phyloP scores from a whole-genome alignment of 1,140 invertebrate species.

The Manduca sexta region DNA sequence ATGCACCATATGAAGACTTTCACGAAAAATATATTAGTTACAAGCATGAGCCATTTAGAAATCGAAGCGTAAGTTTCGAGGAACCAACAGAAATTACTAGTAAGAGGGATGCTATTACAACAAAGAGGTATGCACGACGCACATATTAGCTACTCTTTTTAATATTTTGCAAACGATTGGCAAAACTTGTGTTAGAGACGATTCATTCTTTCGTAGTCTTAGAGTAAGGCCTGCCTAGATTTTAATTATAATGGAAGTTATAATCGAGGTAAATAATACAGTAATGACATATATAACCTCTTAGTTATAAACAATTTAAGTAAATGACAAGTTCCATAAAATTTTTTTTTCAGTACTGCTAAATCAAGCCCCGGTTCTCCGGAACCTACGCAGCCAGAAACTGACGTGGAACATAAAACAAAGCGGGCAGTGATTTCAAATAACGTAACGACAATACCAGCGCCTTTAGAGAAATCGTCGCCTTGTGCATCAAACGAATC shows the following conservation, averaged over 20 bases:
- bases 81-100: slow-evolving; percentile 65
- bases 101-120: slow-evolving; percentile 42
- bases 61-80: slow-evolving; percentile 81
- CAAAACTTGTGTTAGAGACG: too few relatives aligned
- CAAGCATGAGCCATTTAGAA: slow-evolving; percentile 79
- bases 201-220: too few relatives aligned
- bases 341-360: slow-evolving; percentile 58
- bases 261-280: too few relatives aligned
- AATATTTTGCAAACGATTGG: too few relatives aligned
- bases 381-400: slow-evolving; percentile 35
- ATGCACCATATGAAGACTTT: slow-evolving; percentile 79
- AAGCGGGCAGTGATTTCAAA: slow-evolving; percentile 44
- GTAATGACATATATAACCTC: background rate
- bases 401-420: slow-evolving; percentile 38
- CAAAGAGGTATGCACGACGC: slow-evolving; percentile 41
- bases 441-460: slow-evolving; percentile 42
- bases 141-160: background rate
- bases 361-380: slow-evolving; percentile 75
- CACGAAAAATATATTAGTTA: slow-evolving; percentile 85
- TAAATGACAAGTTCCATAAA: too few relatives aligned
- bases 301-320: too few relatives aligned
- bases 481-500: slow-evolving; percentile 88
- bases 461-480: slow-evolving; percentile 72
- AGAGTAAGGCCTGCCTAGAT: too few relatives aligned
- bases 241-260: too few relatives aligned